Conservation (phyloP, 2,113 vertebrate species). For the Sisor rabdophorus region DNA sequence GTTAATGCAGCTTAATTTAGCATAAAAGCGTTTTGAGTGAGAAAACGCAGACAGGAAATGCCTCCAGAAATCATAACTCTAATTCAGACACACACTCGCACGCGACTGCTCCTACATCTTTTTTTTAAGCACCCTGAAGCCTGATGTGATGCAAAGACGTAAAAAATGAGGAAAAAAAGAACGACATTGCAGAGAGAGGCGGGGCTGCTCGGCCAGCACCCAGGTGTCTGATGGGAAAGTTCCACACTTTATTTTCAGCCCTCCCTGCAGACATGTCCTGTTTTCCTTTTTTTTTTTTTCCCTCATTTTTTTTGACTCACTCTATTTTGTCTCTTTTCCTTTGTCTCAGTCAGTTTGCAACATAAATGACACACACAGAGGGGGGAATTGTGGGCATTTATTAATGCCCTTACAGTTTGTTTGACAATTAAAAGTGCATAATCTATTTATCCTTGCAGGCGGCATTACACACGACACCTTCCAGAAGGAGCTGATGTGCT, state of each 20-base stretch:
- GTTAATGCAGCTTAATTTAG: conserved; percentile 34
- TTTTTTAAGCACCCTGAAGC: not conserved
- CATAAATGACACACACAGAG: not conserved
- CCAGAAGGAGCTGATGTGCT: conserved; percentile 99
- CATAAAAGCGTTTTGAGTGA: conserved; percentile 12
- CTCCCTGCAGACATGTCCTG: conserved; percentile 77
- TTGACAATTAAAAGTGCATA: too few relatives aligned
- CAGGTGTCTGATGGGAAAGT: conserved; percentile 74
- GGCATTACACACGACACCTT: conserved; percentile 99
- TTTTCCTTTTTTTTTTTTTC: conserved; percentile 54
- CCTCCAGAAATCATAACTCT: conserved; percentile 5
- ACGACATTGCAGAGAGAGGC: conserved; percentile 6
- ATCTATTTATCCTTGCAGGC: conserved; percentile 65
- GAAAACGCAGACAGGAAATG: conserved; percentile 18
- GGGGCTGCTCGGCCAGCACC: conserved; percentile 60
- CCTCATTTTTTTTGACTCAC: not conserved
- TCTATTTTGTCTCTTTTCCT: not conserved
- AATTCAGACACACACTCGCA: not conserved
- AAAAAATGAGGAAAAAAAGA: not conserved
- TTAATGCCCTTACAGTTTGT: not conserved
- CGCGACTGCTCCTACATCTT: not conserved
- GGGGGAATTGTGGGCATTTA: not conserved
- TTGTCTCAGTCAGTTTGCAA: conserved; percentile 9
- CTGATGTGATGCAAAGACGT: not conserved
- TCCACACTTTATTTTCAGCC: conserved; percentile 76